Evolutionary conservation across 2,888 invertebrate genomes (phyloP).

Genomic region (Leptinotarsa tumamoca): DNA sequence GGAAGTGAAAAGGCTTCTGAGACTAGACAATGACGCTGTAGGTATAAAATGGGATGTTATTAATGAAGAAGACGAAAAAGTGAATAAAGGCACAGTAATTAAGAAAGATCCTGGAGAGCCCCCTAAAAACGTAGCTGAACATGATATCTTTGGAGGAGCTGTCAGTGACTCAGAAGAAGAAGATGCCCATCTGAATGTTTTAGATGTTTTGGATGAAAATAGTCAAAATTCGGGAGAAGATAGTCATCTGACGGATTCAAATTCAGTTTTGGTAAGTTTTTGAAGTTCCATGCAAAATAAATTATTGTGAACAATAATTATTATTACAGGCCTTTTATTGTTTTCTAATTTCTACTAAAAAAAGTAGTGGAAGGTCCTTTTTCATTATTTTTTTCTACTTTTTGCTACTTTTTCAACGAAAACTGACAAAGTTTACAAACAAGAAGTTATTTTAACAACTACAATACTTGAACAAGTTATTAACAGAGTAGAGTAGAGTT

Average conservation of each 20-base stretch:
- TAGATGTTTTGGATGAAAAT: slow-evolving; percentile 81
- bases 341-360: too few species aligned
- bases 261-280: slow-evolving; percentile 68
- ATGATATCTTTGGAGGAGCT: slow-evolving; percentile 92
- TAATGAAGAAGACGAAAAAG: slow-evolving; percentile 84
- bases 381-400: too few species aligned
- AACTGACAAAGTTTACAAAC: too few species aligned
- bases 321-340: neutral
- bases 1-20: slow-evolving; percentile 91
- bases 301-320: neutral
- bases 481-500: too few species aligned
- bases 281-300: neutral
- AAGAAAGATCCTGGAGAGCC: slow-evolving; percentile 63
- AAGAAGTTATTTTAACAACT: too few species aligned
- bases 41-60: slow-evolving; percentile 53
- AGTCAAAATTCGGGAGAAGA: slow-evolving; percentile 81
- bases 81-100: slow-evolving; percentile 64
- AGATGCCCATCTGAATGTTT: slow-evolving; percentile 75
- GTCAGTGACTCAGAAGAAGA: slow-evolving; percentile 91
- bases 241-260: slow-evolving; percentile 79
- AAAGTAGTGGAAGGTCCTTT: too few species aligned
- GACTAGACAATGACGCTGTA: slow-evolving; percentile 93
- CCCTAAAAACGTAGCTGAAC: slow-evolving; percentile 71
- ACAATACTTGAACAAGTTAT: too few species aligned
- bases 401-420: too few species aligned